A percentile compares a stretch with the other conserved stretches of the same genome.
phyloP scores from a whole-genome alignment of 2,888 invertebrate species.

The Ommatoiulus sabulosus region DNA sequence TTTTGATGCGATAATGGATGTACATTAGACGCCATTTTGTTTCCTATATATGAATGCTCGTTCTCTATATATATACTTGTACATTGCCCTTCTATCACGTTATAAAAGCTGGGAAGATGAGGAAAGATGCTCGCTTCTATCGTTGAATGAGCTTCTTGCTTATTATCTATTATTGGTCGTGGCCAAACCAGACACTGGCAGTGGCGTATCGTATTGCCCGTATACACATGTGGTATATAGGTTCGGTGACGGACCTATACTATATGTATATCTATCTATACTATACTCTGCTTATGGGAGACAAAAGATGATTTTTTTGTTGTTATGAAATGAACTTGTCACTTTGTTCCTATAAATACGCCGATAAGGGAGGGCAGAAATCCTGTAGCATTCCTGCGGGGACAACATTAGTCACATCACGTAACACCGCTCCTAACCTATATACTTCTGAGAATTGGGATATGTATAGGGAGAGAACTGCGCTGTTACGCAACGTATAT shows the following conservation, averaged over 20 bases:
- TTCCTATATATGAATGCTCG: not conserved
- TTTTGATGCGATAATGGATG: conserved; percentile 45
- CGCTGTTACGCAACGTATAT: no score
- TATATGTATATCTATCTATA: not conserved
- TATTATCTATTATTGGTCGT: conserved; percentile 8
- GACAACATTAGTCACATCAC: not conserved
- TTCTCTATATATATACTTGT: no score
- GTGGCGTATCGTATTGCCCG: not conserved
- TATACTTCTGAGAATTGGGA: not conserved
- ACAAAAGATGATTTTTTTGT: not conserved
- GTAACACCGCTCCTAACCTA: no score
- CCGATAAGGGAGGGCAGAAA: conserved; percentile 4
- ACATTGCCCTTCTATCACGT: not conserved
- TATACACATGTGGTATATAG: no score
- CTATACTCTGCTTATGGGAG: no score
- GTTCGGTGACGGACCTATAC: no score
- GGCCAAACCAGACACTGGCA: not conserved
- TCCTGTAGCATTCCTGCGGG: conserved; percentile 23
- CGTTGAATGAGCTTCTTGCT: not conserved
- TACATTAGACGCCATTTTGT: conserved; percentile 35
- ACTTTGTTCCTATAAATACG: conserved; percentile 10
- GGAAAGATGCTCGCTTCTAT: not conserved
- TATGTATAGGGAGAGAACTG: not conserved
- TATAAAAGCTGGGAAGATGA: not conserved
- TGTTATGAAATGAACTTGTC: conserved; percentile 38